phyloP scores from a whole-genome alignment of 2,888 invertebrate genomes.

The Diarsia brunnea region DNA sequence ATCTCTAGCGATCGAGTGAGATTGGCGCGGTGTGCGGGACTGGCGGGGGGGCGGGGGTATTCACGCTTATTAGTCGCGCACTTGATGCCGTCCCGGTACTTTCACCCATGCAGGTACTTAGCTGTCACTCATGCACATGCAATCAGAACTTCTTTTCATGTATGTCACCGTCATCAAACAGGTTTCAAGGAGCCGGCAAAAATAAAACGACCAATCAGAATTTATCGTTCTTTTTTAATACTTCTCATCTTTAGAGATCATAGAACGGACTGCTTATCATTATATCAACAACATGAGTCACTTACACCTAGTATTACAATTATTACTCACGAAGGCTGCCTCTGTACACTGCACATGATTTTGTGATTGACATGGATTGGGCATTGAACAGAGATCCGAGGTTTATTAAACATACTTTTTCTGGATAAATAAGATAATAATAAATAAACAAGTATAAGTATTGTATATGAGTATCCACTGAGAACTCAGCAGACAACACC shows the following conservation, averaged over 20 bases:
- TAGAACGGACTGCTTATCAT: slow-evolving; percentile 59
- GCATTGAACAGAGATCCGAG: slow-evolving; percentile 14
- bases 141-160: slow-evolving; percentile 74
- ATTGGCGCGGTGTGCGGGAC: slow-evolving; percentile 78
- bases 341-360: slow-evolving; percentile 38
- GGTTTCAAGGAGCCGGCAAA: slow-evolving; percentile 39
- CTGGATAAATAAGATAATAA: background rate
- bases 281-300: slow-evolving; percentile 53
- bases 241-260: slow-evolving; percentile 65
- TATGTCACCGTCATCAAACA: slow-evolving; percentile 61
- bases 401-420: background rate
- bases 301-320: slow-evolving; percentile 50
- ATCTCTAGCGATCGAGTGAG: slow-evolving; percentile 87
- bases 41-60: slow-evolving; percentile 64
- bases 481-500: slow-evolving; percentile 4
- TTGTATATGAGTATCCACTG: background rate
- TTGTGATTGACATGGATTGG: slow-evolving; percentile 29
- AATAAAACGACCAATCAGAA: slow-evolving; percentile 67
- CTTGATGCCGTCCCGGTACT: slow-evolving; percentile 84
- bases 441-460: too few species aligned
- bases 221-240: slow-evolving; percentile 68
- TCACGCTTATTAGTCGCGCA: slow-evolving; percentile 81
- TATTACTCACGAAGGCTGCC: slow-evolving; percentile 25
- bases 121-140: slow-evolving; percentile 83
- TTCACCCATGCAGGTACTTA: slow-evolving; percentile 84